Conservation (phyloP, 1,140 invertebrate species). For the Drosophila murphyi region DNA sequence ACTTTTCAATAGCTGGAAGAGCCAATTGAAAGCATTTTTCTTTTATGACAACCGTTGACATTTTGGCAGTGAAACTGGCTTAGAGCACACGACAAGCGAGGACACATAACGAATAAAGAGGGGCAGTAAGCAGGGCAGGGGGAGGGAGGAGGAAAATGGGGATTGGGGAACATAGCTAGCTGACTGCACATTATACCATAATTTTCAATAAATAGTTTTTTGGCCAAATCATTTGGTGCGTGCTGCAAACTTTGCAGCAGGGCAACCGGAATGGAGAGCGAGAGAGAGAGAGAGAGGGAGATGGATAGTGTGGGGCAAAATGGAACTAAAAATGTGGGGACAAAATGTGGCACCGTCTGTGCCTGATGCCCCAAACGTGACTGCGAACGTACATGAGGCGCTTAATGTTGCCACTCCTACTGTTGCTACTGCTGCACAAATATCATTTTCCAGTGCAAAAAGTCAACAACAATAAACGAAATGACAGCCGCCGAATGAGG, state of each 20-base stretch:
- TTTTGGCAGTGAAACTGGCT: constrained; percentile 39
- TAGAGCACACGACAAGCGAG: constrained; percentile 17
- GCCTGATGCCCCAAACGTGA: constrained; percentile 75
- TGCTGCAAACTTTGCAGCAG: constrained; percentile 49
- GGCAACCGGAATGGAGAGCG: not conserved
- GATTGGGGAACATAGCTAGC: not conserved
- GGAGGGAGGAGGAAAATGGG: not conserved
- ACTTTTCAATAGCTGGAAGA: constrained; percentile 25
- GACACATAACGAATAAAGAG: constrained; percentile 11
- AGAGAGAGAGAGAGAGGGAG: too few species aligned
- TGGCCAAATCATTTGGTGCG: constrained; percentile 65
- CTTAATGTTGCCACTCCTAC: constrained; percentile 36
- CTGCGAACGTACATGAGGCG: constrained; percentile 49
- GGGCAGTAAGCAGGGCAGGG: not conserved
- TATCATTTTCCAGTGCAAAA: constrained; percentile 19
- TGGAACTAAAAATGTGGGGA: constrained; percentile 14
- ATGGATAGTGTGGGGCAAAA: too few species aligned
- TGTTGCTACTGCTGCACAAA: constrained; percentile 4
- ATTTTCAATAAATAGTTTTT: constrained; percentile 82
- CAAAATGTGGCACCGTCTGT: constrained; percentile 66
- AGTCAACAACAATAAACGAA: constrained; percentile 71
- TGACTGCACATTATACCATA: constrained; percentile 63
- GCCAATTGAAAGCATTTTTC: constrained; percentile 55
- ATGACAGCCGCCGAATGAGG: constrained; percentile 37
- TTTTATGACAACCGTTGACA: constrained; percentile 60